Base-by-base conservation (phyloP, 2,113 vertebrate species). In the Tragelaphus strepsiceros region DNA sequence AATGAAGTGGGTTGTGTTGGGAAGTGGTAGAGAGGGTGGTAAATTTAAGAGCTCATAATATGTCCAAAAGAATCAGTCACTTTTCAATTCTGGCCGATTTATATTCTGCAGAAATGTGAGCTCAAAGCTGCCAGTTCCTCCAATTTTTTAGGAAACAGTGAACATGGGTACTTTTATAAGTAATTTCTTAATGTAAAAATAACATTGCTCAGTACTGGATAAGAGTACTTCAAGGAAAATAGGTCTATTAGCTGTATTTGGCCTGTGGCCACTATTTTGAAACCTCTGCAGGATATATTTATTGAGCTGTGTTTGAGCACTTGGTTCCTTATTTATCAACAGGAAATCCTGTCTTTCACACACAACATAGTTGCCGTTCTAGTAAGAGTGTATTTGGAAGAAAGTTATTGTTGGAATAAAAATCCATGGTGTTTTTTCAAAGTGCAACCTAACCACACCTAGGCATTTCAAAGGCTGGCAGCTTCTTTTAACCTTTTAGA, bases 301-400 rank as follows among this genome's bases (percentile, higher is more conserved):
- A 54, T 35, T 64, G 96, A 97, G 22, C 13, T 89, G 54, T 58
- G 89, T 91, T 81, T 92, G 90, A 92, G 71, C 71, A 96, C 61
- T 87, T 89, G 74, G 26, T 88, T 91, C 39, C 84, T 71, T 92
- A 71, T 96, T 98, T 88, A 96, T 77, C 54, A 94, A 32, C 24
- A 96, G 93, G 94, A 95, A 97, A 51, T 95, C 85, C 58, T 93
- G 82, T 88, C 26, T 93, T 89, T 93, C 24, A 89, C n/a, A 92
- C 17, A 53, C 51, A 53, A 80, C 17, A 1, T 49, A 78, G 62
- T 15, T 88, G 51, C 89, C 87, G 97, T 93, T 87, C 59, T 97
- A 80, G 26, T 67, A 86, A 94, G 22, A 59, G 30, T 80, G 12
- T 78, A 53, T 56, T 67, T 85, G 71, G 51, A 96, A 93, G 32